Conservation (phyloP, 1,140 invertebrate genomes). For the Lethrus apterus region DNA sequence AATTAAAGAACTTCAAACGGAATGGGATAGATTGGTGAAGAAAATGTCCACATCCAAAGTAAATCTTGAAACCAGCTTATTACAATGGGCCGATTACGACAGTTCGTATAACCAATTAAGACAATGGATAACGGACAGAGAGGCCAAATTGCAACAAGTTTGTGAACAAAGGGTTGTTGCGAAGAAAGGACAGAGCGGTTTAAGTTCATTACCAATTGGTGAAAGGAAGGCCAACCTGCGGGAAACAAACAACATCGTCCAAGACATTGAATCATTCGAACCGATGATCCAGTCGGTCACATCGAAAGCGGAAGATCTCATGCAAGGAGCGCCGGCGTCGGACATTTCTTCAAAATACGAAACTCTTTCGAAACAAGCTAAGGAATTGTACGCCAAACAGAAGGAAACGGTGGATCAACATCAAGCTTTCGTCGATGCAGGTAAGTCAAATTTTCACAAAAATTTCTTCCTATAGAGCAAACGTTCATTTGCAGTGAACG, state of each 20-base stretch:
- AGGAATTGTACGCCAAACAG: slow-evolving; percentile 83
- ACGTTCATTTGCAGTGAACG: slow-evolving; percentile 62
- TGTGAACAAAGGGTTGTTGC: slow-evolving; percentile 80
- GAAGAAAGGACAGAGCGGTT: slow-evolving; percentile 62
- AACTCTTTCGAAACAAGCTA: slow-evolving; percentile 80
- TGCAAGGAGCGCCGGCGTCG: slow-evolving; percentile 75
- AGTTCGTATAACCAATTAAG: slow-evolving; percentile 84
- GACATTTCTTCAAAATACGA: slow-evolving; percentile 88
- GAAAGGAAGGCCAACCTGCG: slow-evolving; percentile 83
- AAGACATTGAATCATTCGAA: slow-evolving; percentile 90
- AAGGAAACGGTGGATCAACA: slow-evolving; percentile 85
- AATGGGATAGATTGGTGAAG: slow-evolving; percentile 87
- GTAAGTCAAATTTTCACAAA: slow-evolving; percentile 30
- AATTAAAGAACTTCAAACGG: slow-evolving; percentile 83
- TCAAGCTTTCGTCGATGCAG: slow-evolving; percentile 83
- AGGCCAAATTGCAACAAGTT: slow-evolving; percentile 89
- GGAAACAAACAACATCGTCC: slow-evolving; percentile 86
- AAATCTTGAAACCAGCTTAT: slow-evolving; percentile 79
- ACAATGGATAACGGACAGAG: slow-evolving; percentile 92
- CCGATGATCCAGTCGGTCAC: slow-evolving; percentile 92
- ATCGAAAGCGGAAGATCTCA: slow-evolving; percentile 82
- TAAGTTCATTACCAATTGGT: slow-evolving; percentile 70
- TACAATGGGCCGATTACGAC: slow-evolving; percentile 95
- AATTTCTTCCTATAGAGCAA: not conserved
- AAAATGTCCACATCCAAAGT: slow-evolving; percentile 91